phyloP scores from a whole-genome alignment of 2,888 invertebrate species.

The Agrotis ipsilon region DNA sequence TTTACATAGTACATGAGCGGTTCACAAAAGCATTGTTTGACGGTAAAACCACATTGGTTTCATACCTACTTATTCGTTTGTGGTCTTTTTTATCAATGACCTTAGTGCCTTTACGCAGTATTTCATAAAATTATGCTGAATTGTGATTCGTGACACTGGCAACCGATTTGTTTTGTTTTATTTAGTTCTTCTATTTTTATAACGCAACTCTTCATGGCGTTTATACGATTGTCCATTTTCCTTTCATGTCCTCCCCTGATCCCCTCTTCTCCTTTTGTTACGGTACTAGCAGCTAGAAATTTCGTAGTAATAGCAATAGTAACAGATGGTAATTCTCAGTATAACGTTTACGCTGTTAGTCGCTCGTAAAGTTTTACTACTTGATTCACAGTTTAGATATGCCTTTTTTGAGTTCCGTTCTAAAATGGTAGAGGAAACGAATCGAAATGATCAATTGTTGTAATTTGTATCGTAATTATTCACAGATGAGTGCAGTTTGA shows the following conservation, averaged over 20 bases:
- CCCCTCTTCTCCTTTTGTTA: not conserved
- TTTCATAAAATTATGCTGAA: not conserved
- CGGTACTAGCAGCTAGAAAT: constrained; percentile 3
- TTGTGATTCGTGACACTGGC: no score
- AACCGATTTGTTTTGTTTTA: not conserved
- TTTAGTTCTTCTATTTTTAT: not conserved
- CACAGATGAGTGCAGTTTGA: not conserved
- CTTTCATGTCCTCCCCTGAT: not conserved
- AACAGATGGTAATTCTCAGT: constrained; percentile 30
- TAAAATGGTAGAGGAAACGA: constrained; percentile 3
- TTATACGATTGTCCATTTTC: not conserved
- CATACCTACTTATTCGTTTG: not conserved
- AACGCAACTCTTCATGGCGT: not conserved
- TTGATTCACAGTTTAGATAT: constrained; percentile 65
- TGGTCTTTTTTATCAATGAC: constrained; percentile 12
- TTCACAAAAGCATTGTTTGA: not conserved
- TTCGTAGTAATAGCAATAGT: constrained; percentile 30
- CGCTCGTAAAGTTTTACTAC: constrained; percentile 66
- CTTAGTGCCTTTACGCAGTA: not conserved
- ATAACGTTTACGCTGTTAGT: constrained; percentile 35
- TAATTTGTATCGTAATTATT: constrained; percentile 5
- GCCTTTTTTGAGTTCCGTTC: constrained; percentile 55
- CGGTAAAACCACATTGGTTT: constrained; percentile 10
- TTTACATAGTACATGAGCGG: not conserved
- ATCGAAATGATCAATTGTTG: not conserved